Base-by-base conservation (phyloP, 2,113 vertebrate genomes). In the Suncus etruscus region DNA sequence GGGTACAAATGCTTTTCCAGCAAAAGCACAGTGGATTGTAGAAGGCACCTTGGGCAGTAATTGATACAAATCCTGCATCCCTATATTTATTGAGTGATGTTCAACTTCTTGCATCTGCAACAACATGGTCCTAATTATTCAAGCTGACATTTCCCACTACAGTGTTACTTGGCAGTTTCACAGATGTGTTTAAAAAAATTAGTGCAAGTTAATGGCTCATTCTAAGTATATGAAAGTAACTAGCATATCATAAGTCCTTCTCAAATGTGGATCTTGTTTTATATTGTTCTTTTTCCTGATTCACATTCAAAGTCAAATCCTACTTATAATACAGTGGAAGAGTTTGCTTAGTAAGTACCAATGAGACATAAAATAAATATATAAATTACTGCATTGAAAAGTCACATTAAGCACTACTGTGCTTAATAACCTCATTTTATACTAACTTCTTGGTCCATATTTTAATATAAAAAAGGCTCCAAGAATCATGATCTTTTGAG, bases 41-140 rank as follows among this genome's bases (percentile, higher is more conserved):
- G 32, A 92, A 92, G 83, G 70, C 81, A 77, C 69, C 73, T 90
- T 82, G 31, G 32, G n/a, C 91, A 87, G 68, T 91, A 50, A 27
- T 74, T 39, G 63, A 94, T 75, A 95, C 86, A 95, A 94, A 96
- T 81, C 22, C 68, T 87, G 88, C 58, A 65, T 95, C 75, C 72
- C 68, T 58, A 22, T 58, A 45, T 87, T 95, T 95, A 91, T 27
- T 80, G 70, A 89, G 24, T 75, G 87, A 94, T 90, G 82, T 95
- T 88, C 89, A 93, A 83, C 89, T 69, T 96, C 82, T 91, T 94
- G 84, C 75, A 80, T 79, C 76, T 82, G 27, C 54, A 83, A 74
- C 39, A 84, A 89, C 24, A 61, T 66, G 51, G 25, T 54, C 75
- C 39, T 89, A 87, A 95, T 91, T 75, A 93, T 80, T 96, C 95